Conservation (phyloP, 2,113 vertebrate species). For the Microcebus tavaratra region DNA sequence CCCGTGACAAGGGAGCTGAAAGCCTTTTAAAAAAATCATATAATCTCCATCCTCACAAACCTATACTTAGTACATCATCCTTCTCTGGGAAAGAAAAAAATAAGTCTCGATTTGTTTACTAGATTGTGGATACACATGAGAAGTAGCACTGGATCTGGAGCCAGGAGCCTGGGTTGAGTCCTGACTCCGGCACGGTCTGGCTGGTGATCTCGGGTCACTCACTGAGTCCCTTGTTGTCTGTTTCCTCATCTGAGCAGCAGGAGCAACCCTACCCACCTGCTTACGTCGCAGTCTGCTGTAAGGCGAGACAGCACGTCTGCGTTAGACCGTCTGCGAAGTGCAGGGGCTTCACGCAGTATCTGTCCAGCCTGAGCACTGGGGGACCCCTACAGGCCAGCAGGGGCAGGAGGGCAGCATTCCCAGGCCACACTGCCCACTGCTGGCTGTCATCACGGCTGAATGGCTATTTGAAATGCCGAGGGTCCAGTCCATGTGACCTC, state of each 20-base stretch:
- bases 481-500: not conserved
- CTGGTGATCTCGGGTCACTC: not conserved
- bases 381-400: not conserved
- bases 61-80: not conserved
- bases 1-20: not conserved
- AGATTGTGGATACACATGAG: accelerated
- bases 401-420: not conserved
- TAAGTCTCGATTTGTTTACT: too few relatives aligned
- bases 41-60: not conserved
- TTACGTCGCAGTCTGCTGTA: not conserved
- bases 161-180: not conserved
- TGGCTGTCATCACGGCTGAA: not conserved
- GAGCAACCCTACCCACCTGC: not conserved
- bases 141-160: accelerated
- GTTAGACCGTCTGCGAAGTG: accelerated
- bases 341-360: accelerated
- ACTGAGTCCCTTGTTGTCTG: not conserved
- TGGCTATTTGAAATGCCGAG: not conserved
- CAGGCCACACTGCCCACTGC: not conserved
- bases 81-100: not conserved
- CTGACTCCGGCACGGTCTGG: not conserved
- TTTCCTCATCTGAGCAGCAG: not conserved
- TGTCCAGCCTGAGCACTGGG: not conserved
- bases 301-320: not conserved
- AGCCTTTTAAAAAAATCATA: not conserved